Evolutionary conservation across 2,113 vertebrate species (phyloP).

Genomic region (Morone chrysops): DNA sequence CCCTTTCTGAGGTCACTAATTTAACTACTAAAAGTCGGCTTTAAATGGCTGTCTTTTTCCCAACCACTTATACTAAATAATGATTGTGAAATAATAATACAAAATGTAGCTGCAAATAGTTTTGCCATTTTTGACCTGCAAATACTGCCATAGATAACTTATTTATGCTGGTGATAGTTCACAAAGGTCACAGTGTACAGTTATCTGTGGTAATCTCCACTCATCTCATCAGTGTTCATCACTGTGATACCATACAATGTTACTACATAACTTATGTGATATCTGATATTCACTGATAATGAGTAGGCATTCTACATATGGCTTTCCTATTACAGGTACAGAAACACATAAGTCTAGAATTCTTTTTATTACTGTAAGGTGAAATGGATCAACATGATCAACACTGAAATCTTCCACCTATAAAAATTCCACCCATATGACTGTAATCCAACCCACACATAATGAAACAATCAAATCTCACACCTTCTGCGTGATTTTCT

Average conservation of each 20-base stretch:
- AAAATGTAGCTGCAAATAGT: background rate
- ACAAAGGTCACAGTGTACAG: background rate
- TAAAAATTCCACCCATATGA: no score
- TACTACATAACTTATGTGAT: background rate
- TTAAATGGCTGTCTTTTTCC: background rate
- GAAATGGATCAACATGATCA: constrained; percentile 11
- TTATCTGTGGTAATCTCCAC: background rate
- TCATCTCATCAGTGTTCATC: constrained; percentile 1
- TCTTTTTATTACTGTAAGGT: constrained; percentile 17
- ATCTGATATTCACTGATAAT: background rate
- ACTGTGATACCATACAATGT: background rate
- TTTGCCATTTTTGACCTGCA: background rate
- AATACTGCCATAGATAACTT: background rate
- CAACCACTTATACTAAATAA: background rate
- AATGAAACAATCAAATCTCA: background rate
- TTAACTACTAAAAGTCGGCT: background rate
- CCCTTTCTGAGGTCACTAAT: constrained; percentile 36
- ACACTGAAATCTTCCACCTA: background rate
- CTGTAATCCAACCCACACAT: no score
- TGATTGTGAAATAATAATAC: no score
- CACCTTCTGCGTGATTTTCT: background rate
- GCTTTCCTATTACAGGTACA: background rate
- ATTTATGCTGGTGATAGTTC: background rate
- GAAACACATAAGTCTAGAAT: background rate
- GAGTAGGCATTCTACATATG: background rate